Conservation (phyloP, 2,888 invertebrate genomes). For the Griposia aprilina region DNA sequence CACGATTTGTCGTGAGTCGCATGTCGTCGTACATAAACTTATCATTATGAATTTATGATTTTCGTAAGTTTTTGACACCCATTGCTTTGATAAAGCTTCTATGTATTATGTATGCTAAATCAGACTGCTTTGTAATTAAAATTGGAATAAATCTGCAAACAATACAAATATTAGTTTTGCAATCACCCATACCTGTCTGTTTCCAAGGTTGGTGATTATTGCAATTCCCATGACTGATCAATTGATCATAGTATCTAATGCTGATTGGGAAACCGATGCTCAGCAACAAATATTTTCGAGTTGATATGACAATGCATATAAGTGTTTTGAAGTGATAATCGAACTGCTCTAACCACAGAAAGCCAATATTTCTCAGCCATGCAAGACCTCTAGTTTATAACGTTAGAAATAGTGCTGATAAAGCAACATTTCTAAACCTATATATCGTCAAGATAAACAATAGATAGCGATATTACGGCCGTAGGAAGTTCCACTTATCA, state of each 20-base stretch:
- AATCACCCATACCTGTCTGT: background rate
- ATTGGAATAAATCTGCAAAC: conserved; percentile 11
- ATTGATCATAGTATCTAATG: background rate
- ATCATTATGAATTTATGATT: conserved; percentile 51
- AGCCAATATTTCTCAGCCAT: background rate
- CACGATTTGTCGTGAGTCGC: conserved; percentile 56
- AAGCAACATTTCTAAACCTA: conserved; percentile 13
- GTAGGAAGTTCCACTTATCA: conserved; percentile 46
- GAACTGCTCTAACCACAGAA: background rate
- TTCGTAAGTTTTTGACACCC: conserved; percentile 38
- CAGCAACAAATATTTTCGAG: background rate
- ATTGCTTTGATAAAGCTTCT: conserved; percentile 31
- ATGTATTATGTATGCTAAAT: conserved; percentile 30
- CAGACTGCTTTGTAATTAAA: background rate
- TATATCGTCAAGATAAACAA: conserved; percentile 24
- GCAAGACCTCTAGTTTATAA: background rate
- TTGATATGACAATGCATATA: too few species aligned
- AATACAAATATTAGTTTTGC: background rate
- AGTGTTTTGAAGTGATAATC: too few species aligned
- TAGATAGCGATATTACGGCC: conserved; percentile 22
- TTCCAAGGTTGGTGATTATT: background rate
- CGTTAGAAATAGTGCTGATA: background rate
- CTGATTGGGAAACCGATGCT: background rate
- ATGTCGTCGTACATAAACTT: conserved; percentile 49
- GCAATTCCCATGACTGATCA: background rate